A percentile compares a stretch with the other conserved stretches of the same genome.
phyloP scores from a whole-genome alignment of 1,140 invertebrate genomes.

The Thaumetopoea pityocampa region DNA sequence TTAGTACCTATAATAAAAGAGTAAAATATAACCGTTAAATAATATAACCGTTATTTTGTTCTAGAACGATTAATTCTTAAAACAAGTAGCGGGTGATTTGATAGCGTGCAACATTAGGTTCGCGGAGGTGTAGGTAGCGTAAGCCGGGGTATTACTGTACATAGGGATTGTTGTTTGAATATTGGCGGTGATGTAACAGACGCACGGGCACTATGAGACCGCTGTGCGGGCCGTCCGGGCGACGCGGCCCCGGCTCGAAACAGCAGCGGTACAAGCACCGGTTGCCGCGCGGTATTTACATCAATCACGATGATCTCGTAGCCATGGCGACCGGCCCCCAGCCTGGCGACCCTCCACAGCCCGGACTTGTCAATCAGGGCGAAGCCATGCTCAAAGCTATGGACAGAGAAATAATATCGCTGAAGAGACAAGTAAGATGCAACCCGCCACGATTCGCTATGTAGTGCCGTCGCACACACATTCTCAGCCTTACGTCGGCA shows the following conservation, averaged over 20 bases:
- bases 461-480: conserved; percentile 39
- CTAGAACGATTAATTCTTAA: too few relatives aligned
- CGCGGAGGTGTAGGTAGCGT: not conserved
- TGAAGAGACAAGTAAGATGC: conserved; percentile 90
- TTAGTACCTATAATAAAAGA: too few relatives aligned
- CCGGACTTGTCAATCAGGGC: conserved; percentile 80
- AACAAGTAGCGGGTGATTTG: too few relatives aligned
- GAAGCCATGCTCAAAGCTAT: conserved; percentile 92
- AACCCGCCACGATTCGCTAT: conserved; percentile 41
- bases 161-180: conserved; percentile 44
- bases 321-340: conserved; percentile 86
- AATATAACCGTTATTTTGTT: too few relatives aligned
- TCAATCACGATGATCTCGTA: conserved; percentile 96
- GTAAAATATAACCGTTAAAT: too few relatives aligned
- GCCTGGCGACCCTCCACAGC: conserved; percentile 62
- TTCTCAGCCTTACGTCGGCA: conserved; percentile 52
- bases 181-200: conserved; percentile 74
- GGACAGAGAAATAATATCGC: conserved; percentile 94
- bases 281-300: conserved; percentile 96
- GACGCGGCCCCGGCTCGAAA: conserved; percentile 73
- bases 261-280: conserved; percentile 91
- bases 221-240: conserved; percentile 79
- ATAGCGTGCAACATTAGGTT: not conserved
- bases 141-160: not conserved
- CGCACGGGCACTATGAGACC: conserved; percentile 86